Evolutionary conservation across 2,797 vertebrate species (phyloP).

Genomic region (Pipistrellus pipistrellus): DNA sequence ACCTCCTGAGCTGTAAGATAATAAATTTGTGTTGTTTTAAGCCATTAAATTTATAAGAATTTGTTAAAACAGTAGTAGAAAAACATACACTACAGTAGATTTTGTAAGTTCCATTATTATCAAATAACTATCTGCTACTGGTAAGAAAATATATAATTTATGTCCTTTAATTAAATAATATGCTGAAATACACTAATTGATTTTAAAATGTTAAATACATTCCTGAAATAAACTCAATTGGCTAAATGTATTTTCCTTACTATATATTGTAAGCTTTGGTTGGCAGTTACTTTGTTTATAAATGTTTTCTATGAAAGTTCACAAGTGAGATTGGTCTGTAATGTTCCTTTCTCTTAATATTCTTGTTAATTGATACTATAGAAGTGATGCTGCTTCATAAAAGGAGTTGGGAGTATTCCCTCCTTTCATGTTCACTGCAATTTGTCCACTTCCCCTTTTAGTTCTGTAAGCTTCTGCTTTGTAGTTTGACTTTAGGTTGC

Average conservation of each 20-base stretch:
- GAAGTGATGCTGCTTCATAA: background rate
- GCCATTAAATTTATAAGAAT: background rate
- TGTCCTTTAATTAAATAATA: conserved; percentile 30
- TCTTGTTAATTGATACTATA: background rate
- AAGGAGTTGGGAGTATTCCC: background rate
- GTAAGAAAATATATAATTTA: conserved; percentile 2
- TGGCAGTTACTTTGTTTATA: background rate
- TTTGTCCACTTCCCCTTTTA: background rate
- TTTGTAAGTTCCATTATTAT: background rate
- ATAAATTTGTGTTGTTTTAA: background rate
- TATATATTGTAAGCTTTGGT: background rate
- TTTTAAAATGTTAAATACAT: background rate
- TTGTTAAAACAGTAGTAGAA: background rate
- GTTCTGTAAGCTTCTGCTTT: background rate
- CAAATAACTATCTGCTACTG: background rate
- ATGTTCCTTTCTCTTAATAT: background rate
- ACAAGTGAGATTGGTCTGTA: background rate
- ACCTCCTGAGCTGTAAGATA: background rate
- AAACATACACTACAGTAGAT: background rate
- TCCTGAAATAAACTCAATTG: background rate
- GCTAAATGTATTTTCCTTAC: background rate
- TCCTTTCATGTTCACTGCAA: background rate
- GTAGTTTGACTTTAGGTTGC: background rate
- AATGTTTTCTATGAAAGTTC: background rate
- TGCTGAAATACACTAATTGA: background rate